Conservation (phyloP, 92 coral and sea anemone species). For the Micromussa lordhowensis region DNA sequence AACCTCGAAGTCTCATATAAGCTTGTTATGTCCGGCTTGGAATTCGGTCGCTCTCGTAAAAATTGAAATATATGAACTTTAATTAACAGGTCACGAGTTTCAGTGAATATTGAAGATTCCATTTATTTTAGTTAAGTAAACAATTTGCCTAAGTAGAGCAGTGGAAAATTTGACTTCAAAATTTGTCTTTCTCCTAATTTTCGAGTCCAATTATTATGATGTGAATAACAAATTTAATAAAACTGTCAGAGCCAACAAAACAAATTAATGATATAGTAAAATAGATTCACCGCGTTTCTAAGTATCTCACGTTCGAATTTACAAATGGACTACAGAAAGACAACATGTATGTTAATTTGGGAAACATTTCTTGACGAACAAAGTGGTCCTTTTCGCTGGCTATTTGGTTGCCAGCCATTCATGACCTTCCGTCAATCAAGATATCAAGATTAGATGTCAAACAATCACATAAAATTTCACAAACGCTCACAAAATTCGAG, state of each 20-base stretch:
- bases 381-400: not conserved
- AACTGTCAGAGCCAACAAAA: not conserved
- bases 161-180: constrained; percentile 6
- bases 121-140: constrained; percentile 19
- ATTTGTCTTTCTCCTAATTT: constrained; percentile 3
- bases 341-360: not conserved
- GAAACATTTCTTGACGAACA: not conserved
- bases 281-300: too few species aligned
- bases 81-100: not conserved
- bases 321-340: not conserved
- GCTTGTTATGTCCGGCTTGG: not conserved
- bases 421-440: not conserved
- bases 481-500: not conserved
- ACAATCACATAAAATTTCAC: not conserved
- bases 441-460: not conserved
- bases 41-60: not conserved
- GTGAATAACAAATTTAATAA: not conserved
- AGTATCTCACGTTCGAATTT: not conserved
- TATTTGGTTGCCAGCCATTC: not conserved
- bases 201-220: not conserved
- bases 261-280: too few species aligned
- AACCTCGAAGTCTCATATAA: not conserved
- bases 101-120: not conserved
- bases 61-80: too few species aligned
- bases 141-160: not conserved